A percentile compares a stretch with the other conserved stretches of the same genome.
Evolutionary conservation across 2,113 vertebrate genomes (phyloP).

Genomic region (Phalacrocorax brasilianus): DNA sequence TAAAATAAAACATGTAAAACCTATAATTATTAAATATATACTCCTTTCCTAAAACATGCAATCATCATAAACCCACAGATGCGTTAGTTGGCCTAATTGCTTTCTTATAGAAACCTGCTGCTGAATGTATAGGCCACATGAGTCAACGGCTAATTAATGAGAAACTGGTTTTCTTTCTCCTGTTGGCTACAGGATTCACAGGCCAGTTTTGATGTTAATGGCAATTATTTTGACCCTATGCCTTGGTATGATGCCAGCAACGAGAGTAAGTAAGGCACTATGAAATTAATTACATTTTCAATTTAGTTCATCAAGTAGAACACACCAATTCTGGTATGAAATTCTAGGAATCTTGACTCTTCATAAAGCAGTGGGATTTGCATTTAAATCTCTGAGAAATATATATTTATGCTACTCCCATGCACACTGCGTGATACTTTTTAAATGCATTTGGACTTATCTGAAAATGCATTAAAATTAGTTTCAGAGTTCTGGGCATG

Average conservation of each 20-base stretch:
- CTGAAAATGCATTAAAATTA: background rate
- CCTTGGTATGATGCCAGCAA: conserved; percentile 93
- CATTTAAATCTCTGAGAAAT: background rate
- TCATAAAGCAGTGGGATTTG: background rate
- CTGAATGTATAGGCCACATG: conserved; percentile 46
- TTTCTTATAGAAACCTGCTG: conserved; percentile 59
- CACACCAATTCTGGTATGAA: background rate
- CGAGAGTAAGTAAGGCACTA: conserved; percentile 90
- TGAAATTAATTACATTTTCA: background rate
- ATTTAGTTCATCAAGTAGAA: background rate
- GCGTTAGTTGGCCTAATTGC: conserved; percentile 59
- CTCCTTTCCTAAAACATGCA: background rate
- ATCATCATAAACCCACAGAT: background rate
- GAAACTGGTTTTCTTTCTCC: background rate
- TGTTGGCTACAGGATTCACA: conserved; percentile 81
- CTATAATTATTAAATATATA: background rate
- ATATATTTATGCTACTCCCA: background rate
- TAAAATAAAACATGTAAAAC: background rate
- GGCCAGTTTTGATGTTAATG: conserved; percentile 93
- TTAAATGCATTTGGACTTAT: background rate
- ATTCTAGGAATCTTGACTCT: background rate
- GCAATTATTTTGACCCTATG: conserved; percentile 93
- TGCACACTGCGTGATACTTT: background rate
- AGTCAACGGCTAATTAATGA: conserved; percentile 53
- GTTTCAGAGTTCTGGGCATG: background rate